Percentiles rank a stretch among this genome's conserved stretches.
Evolutionary conservation across 2,797 vertebrate genomes (phyloP).

Genomic region (Amblyraja radiata): DNA sequence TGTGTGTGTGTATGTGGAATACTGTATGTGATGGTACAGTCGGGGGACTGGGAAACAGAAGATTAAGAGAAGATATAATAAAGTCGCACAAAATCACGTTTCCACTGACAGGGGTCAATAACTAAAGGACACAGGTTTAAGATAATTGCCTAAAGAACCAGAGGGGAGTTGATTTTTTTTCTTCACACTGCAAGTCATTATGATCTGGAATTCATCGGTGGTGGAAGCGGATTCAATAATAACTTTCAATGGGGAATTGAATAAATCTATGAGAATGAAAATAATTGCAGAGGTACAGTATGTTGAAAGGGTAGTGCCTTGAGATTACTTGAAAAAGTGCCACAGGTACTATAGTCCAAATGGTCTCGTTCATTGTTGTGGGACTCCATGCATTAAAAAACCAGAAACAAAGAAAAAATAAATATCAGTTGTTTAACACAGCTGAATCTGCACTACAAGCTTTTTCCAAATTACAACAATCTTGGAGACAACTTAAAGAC

Average conservation of each 20-base stretch:
- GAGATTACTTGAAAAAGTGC: too few relatives aligned
- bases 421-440: not conserved
- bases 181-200: not conserved
- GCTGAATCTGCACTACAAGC: not conserved
- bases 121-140: not conserved
- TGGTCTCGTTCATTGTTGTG: not conserved
- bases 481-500: not conserved
- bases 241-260: not conserved
- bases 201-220: not conserved
- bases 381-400: not conserved
- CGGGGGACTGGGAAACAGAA: not conserved
- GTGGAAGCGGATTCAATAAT: not conserved
- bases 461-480: constrained; percentile 3
- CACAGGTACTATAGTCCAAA: not conserved
- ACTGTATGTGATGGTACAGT: not conserved
- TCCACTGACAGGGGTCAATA: not conserved
- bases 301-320: not conserved
- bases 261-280: not conserved
- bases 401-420: not conserved
- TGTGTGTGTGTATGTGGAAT: not conserved
- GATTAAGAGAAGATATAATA: not conserved
- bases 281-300: not conserved
- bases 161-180: not conserved
- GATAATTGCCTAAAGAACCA: not conserved
- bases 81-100: not conserved